Evolutionary conservation across 2,888 invertebrate genomes (phyloP), one percentile per base, ranked within the genome.

Genomic region (Nephrocerus scutellatus): DNA sequence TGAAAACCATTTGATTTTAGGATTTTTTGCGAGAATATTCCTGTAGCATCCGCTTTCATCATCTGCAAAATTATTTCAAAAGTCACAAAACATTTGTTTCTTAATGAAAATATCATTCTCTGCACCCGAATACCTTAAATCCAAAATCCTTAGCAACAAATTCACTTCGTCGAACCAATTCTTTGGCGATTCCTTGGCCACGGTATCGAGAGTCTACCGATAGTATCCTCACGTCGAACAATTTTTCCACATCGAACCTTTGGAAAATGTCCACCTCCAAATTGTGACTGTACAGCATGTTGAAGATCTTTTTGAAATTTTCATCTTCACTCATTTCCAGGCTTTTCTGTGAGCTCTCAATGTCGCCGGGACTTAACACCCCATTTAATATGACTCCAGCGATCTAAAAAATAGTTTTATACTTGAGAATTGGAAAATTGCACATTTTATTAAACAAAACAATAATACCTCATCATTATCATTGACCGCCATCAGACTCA

Each of bases 41-140:
- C 85, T 0, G 87, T 87, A 2, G 87, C 85, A 59, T 87, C 87
- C 13, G 80, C 82, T 67, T 86, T 87, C 53, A 87, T 75, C 16
- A 87, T 58, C 82, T 84, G 70, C 19, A 49, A 55, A 13, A n/a
- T n/a, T n/a, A n/a, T n/a, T n/a, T n/a, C n/a, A n/a, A 16, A n/a
- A 14, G 36, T 29, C n/a, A n/a, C n/a, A n/a, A n/a, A n/a, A n/a
- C n/a, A n/a, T n/a, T n/a, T n/a, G n/a, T n/a, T n/a, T n/a, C n/a
- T n/a, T n/a, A n/a, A n/a, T n/a, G n/a, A n/a, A n/a, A n/a, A n/a
- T n/a, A n/a, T n/a, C n/a, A n/a, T 16, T 35, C 18, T 24, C 4
- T 7, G 12, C 23, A 18, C n/a, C 5, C 10, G 6, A 24, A 26
- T 60, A 84, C 85, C 75, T 80, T 81, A 57, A 82, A 84, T 35